A percentile compares a stretch with the other conserved stretches of the same genome.
Conservation (phyloP, 1,140 invertebrate species). For the Aporrectodea caliginosa region DNA sequence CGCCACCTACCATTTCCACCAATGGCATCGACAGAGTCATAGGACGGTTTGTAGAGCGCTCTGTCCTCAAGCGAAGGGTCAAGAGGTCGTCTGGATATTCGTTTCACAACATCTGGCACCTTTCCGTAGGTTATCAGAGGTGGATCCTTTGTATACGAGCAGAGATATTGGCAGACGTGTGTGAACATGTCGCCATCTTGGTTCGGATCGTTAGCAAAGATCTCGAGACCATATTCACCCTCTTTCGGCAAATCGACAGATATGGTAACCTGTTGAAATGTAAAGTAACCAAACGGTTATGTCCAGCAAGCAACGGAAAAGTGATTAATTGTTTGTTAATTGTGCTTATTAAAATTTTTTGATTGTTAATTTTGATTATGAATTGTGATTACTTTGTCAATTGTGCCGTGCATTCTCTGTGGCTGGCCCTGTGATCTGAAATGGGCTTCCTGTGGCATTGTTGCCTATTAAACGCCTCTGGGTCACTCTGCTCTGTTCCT, state of each 20-base stretch:
- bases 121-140: slow-evolving; percentile 14
- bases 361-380: too few species aligned
- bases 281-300: neutral
- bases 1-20: too few species aligned
- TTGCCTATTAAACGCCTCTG: too few species aligned
- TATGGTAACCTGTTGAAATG: slow-evolving; percentile 10
- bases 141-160: slow-evolving; percentile 6
- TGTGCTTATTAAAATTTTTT: neutral
- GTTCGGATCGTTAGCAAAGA: slow-evolving; percentile 55
- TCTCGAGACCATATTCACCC: slow-evolving; percentile 56
- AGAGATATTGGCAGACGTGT: slow-evolving; percentile 52
- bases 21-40: neutral
- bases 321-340: neutral
- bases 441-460: too few species aligned
- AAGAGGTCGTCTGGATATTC: neutral
- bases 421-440: too few species aligned
- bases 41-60: neutral
- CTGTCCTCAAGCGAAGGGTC: neutral
- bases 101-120: slow-evolving; percentile 4
- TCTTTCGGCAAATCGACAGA: slow-evolving; percentile 38
- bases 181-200: slow-evolving; percentile 51
- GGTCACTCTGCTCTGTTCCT: too few species aligned
- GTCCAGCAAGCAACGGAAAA: neutral
- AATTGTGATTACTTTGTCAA: too few species aligned
- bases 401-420: too few species aligned